phyloP scores from a whole-genome alignment of 35 echinoderm and acorn worm species.

The Ophioderma brevispina region DNA sequence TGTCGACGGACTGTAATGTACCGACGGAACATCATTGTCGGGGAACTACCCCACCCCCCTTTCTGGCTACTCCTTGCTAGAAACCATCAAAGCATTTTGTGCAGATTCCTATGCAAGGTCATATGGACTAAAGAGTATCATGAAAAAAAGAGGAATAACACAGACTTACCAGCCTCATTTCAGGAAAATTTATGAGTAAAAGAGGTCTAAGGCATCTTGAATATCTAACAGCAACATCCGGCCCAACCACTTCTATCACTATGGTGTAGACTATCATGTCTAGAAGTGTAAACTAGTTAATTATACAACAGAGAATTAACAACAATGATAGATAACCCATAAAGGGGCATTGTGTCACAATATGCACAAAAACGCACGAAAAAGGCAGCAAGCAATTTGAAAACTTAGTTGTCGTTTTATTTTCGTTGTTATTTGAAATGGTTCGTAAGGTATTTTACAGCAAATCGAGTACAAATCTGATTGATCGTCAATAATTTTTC shows the following conservation, averaged over 20 bases:
- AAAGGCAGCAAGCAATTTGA: not conserved
- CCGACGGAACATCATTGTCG: too few species aligned
- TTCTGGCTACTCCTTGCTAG: too few species aligned
- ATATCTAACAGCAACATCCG: conserved; percentile 41
- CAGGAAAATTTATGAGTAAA: conserved; percentile 87
- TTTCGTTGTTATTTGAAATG: not conserved
- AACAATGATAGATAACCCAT: too few species aligned
- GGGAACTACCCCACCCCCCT: too few species aligned
- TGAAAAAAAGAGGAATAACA: too few species aligned
- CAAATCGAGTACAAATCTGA: not conserved
- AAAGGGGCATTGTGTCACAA: not conserved
- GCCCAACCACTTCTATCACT: conserved; percentile 36
- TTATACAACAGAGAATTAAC: too few species aligned
- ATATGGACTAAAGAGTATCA: too few species aligned
- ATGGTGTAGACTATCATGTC: conserved; percentile 83
- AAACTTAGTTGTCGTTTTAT: not conserved
- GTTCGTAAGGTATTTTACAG: not conserved
- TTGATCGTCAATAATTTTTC: not conserved
- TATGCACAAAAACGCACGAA: not conserved
- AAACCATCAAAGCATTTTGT: too few species aligned
- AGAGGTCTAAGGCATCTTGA: conserved; percentile 80
- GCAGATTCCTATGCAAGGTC: too few species aligned
- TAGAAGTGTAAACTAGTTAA: conserved; percentile 50
- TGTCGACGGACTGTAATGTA: too few species aligned
- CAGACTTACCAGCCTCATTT: conserved; percentile 89